Evolutionary conservation across 2,113 vertebrate species (phyloP), one percentile per base, ranked within the genome.

Genomic region (Pundamilia nyererei): DNA sequence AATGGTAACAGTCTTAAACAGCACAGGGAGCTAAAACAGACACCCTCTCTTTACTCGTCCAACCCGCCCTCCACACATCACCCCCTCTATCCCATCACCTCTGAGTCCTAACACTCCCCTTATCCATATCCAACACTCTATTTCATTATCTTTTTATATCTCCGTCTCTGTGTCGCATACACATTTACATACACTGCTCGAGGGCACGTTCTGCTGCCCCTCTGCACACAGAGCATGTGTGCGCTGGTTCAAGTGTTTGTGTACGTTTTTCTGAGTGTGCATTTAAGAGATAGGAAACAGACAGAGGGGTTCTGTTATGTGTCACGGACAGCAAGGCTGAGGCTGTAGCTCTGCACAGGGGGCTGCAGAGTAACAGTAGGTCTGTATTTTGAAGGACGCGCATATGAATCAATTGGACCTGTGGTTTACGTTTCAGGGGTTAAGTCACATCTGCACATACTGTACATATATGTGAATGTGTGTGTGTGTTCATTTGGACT

Each of bases 1-100:
- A 95, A 96, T 96, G 96, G 95, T 90, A 92, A 92, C 8, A 2
- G 87, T 92, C 92, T 95, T 92, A 89, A 93, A 90, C 89, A 88
- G 87, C 21, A 49, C 6, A 9, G 83, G 47, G 89, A 94, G 90
- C 91, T 92, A 93, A 89, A 94, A 87, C 93, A 94, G 88, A 91
- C 92, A 54, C 87, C 62, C 54, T 91, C 80, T 75, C 77, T 81
- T 75, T 53, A 38, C 29, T 68, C 26, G 24, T 80, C 83, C 85
- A 65, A 68, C 53, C 80, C 38, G 5, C 88, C 80, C 19, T 88
- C 86, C 82, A 82, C 75, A 86, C 80, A 24, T 88, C 80, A 26
- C 51, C 19, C 31, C 72, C 8, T 81, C 54, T 13, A 38, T 81
- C 80, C 82, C 70, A 33, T 80, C 88, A 80, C 33, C 77, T 85